Base-by-base conservation (phyloP, 1,140 invertebrate species). In the Arctopsyche grandis region DNA sequence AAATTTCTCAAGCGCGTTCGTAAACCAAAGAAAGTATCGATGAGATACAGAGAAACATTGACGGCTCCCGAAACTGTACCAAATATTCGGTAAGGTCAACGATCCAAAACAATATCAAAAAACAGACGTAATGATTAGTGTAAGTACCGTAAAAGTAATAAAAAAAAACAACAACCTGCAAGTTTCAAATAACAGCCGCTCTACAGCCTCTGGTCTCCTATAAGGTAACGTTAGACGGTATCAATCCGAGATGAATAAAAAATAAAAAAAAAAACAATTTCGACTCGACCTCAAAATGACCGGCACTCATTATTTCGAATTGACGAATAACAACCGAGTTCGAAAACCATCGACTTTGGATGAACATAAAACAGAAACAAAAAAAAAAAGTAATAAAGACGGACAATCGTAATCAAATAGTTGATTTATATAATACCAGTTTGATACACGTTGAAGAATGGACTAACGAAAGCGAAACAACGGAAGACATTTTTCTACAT, bases 71-170 rank as follows among this genome's bases (percentile, higher is more conserved):
- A 52, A 52, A 52, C 48, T 14, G 10, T 16, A 52, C 48, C 48
- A 52, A 52, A 12, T 12, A 26, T 66, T 19, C 63, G 63, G 21
- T 60, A 66, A 22, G 63, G 63, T 66, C 63, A 66, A 66, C 21
- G 63, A 66, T 66, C 63, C 63, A 66, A 66, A 66, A 66, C 63
- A 66, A 66, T 66, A 66, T 66, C 63, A 26, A 66, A 66, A 66
- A 66, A 66, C 63, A 66, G 63, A 66, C 63, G 24, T 66, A 29
- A 66, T 29, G 63, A 66, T 66, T 66, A 66, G 63, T 66, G 63
- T 66, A 66, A 66, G 63, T 66, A 66, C 63, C 63, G 63, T 66
- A 66, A 66, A 66, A 66, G 63, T 66, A 66, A 66, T 24, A 26
- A 66, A 66, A 66, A 29, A 60, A 5, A 66, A 66, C 22, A 66